phyloP scores from a whole-genome alignment of 92 coral and sea anemone species.

The Palythoa heliodiscus region DNA sequence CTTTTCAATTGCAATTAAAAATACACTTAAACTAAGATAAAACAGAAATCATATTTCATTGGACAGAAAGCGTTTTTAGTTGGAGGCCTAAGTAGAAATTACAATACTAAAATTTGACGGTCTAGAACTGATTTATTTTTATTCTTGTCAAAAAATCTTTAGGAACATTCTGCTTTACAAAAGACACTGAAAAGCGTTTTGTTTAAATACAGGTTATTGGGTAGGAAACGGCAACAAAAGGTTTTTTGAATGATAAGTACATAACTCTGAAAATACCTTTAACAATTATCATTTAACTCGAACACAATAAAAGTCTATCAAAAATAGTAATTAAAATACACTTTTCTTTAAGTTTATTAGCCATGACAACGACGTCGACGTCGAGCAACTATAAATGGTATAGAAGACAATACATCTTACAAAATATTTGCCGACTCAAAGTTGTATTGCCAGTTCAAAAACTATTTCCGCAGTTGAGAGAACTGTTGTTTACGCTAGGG shows the following conservation, averaged over 20 bases:
- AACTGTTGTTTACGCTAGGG: slow-evolving; percentile 25
- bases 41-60: neutral
- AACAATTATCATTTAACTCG: slow-evolving; percentile 19
- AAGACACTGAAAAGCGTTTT: neutral
- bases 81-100: too few relatives aligned
- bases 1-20: slow-evolving; percentile 23
- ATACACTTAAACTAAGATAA: neutral
- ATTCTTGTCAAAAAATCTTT: neutral
- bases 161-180: neutral
- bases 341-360: slow-evolving; percentile 2
- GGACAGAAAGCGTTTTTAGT: neutral
- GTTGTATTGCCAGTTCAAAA: neutral
- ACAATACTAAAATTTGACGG: too few relatives aligned
- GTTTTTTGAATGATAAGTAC: neutral
- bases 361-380: neutral
- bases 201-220: too few relatives aligned
- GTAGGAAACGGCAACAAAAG: neutral
- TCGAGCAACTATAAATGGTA: too few relatives aligned
- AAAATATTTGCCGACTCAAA: neutral
- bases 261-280: slow-evolving; percentile 14
- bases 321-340: neutral
- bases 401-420: too few relatives aligned
- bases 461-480: neutral
- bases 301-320: slow-evolving; percentile 16
- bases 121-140: too few relatives aligned